Conservation (phyloP, 2,113 vertebrate species). For the Marmota flaviventris region DNA sequence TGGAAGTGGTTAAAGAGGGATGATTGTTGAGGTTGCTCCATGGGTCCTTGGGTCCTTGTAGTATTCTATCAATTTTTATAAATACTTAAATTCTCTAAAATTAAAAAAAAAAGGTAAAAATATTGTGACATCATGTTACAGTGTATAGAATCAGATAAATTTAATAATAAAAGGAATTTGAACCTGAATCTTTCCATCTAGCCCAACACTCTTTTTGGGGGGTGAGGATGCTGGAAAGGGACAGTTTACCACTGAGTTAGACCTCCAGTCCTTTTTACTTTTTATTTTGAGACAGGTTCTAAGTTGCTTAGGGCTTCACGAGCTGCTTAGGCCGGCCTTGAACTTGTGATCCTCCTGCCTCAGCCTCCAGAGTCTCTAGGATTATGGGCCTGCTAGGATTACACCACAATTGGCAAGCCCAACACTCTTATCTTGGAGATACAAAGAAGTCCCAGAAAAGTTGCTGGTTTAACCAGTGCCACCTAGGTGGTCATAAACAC, state of each 20-base stretch:
- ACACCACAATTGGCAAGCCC: too few relatives aligned
- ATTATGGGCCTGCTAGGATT: too few relatives aligned
- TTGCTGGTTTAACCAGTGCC: not conserved
- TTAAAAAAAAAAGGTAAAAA: not conserved
- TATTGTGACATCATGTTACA: not conserved
- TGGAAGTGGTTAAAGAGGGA: not conserved
- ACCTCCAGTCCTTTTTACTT: too few relatives aligned
- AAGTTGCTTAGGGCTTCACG: too few relatives aligned
- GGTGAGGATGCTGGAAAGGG: too few relatives aligned
- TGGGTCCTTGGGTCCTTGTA: not conserved
- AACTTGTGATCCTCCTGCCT: too few relatives aligned
- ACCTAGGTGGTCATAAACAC: not conserved
- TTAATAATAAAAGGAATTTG: not conserved
- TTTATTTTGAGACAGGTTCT: too few relatives aligned
- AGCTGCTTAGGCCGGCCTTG: too few relatives aligned
- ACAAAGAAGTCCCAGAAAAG: not conserved
- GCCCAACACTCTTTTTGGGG: not conserved
- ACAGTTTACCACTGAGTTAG: too few relatives aligned
- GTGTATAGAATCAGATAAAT: not conserved
- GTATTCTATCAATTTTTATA: not conserved
- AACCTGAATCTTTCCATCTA: not conserved
- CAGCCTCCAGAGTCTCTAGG: too few relatives aligned
- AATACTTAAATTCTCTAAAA: slow-evolving; percentile 47
- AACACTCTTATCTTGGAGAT: not conserved
- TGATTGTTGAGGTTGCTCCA: not conserved